A percentile compares a stretch with the other conserved stretches of the same genome.
phyloP scores from a whole-genome alignment of 2,888 invertebrate species.

The Eucriotettix oculatus region DNA sequence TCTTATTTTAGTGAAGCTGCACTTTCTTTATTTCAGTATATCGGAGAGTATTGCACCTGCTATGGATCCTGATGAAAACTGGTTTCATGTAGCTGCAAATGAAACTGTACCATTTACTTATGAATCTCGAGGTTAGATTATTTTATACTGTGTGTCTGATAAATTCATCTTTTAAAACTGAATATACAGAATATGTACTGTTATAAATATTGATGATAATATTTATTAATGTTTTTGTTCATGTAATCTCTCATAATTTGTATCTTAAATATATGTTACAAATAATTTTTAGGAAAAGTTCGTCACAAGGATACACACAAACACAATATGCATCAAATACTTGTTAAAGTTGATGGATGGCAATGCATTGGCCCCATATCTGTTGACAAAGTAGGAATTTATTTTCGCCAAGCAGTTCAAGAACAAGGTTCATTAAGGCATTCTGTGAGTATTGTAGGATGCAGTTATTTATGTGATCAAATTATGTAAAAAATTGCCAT shows the following conservation, averaged over 20 bases:
- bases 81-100: conserved; percentile 56
- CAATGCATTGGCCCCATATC: conserved; percentile 72
- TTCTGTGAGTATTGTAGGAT: neutral
- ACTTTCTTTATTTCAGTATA: conserved; percentile 10
- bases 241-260: too few relatives aligned
- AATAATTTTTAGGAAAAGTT: conserved; percentile 31
- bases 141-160: neutral
- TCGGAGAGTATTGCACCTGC: conserved; percentile 22
- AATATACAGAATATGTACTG: neutral
- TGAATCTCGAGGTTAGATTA: conserved; percentile 43
- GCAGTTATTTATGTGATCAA: too few relatives aligned
- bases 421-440: conserved; percentile 14
- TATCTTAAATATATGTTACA: too few relatives aligned
- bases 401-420: conserved; percentile 53
- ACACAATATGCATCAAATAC: conserved; percentile 69
- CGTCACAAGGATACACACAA: conserved; percentile 59
- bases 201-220: neutral
- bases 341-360: conserved; percentile 84
- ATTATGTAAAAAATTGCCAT: too few relatives aligned
- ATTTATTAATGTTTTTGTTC: too few relatives aligned
- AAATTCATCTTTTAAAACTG: too few relatives aligned
- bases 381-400: conserved; percentile 89
- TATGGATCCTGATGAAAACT: conserved; percentile 37
- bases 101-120: conserved; percentile 76
- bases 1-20: neutral